phyloP scores from a whole-genome alignment of 2,888 invertebrate genomes.

The Anaspis maculata region DNA sequence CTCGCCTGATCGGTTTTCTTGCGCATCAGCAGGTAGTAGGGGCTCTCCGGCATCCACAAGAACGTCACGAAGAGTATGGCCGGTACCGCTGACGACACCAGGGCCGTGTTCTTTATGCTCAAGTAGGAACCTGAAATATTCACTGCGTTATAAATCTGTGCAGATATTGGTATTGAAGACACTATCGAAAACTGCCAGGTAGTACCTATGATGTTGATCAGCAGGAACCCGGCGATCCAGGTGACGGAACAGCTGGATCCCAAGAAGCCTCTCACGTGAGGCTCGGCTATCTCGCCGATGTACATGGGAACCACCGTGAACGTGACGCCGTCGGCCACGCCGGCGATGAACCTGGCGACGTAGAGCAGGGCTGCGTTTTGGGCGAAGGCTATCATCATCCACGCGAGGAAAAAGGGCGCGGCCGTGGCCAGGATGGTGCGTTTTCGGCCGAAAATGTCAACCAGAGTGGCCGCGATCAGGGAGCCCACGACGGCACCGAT shows the following conservation, averaged over 20 bases:
- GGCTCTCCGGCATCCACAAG: constrained; percentile 52
- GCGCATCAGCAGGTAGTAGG: constrained; percentile 44
- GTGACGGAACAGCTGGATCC: constrained; percentile 52
- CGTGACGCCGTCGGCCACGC: constrained; percentile 45
- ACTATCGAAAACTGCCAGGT: too few relatives aligned
- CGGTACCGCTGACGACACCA: constrained; percentile 43
- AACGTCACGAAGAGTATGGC: constrained; percentile 42
- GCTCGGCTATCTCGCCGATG: constrained; percentile 52
- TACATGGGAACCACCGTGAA: constrained; percentile 49
- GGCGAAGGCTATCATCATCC: constrained; percentile 55
- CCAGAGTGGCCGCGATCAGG: constrained; percentile 52
- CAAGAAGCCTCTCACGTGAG: constrained; percentile 51
- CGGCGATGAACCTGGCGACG: constrained; percentile 45
- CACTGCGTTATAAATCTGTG: too few relatives aligned
- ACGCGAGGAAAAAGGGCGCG: constrained; percentile 53
- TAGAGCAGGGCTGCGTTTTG: constrained; percentile 44
- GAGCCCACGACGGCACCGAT: constrained; percentile 57
- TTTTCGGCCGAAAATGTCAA: constrained; percentile 61
- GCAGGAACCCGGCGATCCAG: constrained; percentile 50
- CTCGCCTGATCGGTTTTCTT: constrained; percentile 42
- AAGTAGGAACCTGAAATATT: constrained; percentile 46
- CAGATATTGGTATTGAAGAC: too few relatives aligned
- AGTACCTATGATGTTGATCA: constrained; percentile 55
- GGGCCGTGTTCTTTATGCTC: constrained; percentile 45
- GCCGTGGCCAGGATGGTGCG: constrained; percentile 53